A percentile compares a stretch with the other conserved stretches of the same genome.
Conservation (phyloP, 2,113 vertebrate genomes). For the Triplophysa siluroides region DNA sequence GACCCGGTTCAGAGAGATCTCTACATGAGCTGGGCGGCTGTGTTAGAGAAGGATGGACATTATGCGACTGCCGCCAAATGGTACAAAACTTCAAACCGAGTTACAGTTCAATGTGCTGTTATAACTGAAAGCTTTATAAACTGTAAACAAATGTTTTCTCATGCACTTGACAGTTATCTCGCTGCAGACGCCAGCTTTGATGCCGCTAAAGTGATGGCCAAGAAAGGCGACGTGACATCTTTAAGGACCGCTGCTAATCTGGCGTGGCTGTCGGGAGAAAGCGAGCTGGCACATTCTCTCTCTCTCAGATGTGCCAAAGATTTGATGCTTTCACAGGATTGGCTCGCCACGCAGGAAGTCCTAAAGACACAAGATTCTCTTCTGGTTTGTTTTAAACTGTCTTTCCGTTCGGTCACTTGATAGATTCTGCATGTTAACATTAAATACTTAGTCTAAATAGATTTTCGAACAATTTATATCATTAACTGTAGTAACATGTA, state of each 20-base stretch:
- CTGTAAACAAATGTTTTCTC: neutral
- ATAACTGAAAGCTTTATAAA: neutral
- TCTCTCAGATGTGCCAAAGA: slow-evolving; percentile 89
- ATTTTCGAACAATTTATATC: too few relatives aligned
- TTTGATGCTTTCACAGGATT: slow-evolving; percentile 79
- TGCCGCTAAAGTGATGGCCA: slow-evolving; percentile 89
- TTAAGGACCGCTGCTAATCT: slow-evolving; percentile 82
- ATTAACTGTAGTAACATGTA: too few relatives aligned
- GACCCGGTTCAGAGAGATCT: slow-evolving; percentile 85
- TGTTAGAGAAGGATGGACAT: slow-evolving; percentile 91
- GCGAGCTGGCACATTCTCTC: slow-evolving; percentile 79
- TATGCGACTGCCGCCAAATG: slow-evolving; percentile 92
- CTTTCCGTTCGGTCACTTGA: neutral
- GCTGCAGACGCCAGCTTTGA: slow-evolving; percentile 85
- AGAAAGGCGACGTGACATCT: slow-evolving; percentile 85
- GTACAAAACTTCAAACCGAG: slow-evolving; percentile 66
- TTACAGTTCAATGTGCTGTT: neutral
- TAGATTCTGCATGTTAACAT: neutral
- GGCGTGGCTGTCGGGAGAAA: slow-evolving; percentile 80
- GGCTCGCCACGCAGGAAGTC: slow-evolving; percentile 83
- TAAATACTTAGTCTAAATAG: too few relatives aligned
- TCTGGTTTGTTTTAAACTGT: slow-evolving; percentile 76
- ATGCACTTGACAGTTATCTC: slow-evolving; percentile 77
- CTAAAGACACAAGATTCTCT: slow-evolving; percentile 79
- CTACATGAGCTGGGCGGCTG: slow-evolving; percentile 83